These are phyloP conservation scores for Zootermopsis nevadensis DNA, from an alignment of 2,888 invertebrate species.

Conservation along the genomic window DNA sequence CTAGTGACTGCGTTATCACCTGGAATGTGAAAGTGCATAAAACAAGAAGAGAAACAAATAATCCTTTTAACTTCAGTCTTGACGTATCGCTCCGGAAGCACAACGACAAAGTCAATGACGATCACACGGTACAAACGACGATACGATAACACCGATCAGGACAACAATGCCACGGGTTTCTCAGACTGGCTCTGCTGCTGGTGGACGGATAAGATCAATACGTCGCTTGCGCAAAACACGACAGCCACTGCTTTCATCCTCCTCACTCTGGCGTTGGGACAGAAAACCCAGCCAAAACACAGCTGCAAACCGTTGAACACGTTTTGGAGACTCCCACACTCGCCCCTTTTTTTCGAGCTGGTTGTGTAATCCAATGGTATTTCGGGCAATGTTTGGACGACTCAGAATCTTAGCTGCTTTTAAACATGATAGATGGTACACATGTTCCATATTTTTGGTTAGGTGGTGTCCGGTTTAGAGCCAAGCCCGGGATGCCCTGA, in stretches of 20 bases:
- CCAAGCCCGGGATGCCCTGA: no score
- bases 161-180: not conserved
- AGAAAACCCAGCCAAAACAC: not conserved
- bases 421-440: no score
- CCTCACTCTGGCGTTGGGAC: not conserved
- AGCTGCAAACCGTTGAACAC: not conserved
- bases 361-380: no score
- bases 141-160: not conserved
- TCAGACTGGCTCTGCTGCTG: not conserved
- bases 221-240: not conserved
- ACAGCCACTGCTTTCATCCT: not conserved
- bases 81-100: not conserved
- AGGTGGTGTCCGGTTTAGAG: no score
- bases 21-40: not conserved
- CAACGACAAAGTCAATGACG: not conserved
- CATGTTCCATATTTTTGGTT: no score
- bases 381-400: no score
- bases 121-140: not conserved
- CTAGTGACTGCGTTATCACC: conserved; percentile 7
- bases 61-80: not conserved
- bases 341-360: not conserved
- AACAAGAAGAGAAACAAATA: conserved; percentile 18
- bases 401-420: no score
- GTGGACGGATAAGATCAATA: not conserved
- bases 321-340: not conserved